Evolutionary conservation across 2,113 vertebrate genomes (phyloP).

Genomic region (Oncorhynchus mykiss): DNA sequence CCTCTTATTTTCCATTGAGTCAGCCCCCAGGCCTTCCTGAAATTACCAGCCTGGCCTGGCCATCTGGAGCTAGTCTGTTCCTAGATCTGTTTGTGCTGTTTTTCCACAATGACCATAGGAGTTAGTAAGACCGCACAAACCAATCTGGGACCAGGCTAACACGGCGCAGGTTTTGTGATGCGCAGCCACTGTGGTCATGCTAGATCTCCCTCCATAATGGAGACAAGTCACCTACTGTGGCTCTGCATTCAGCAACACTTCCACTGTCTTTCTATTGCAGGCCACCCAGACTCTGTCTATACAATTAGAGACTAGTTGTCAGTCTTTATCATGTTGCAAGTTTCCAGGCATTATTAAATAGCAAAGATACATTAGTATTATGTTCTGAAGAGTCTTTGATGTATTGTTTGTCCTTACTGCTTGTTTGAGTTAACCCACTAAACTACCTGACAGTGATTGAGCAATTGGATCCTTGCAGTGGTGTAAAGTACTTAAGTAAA

Average conservation of each 20-base stretch:
- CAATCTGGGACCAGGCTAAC: no score
- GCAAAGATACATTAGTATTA: not conserved
- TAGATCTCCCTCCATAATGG: slow-evolving; percentile 6
- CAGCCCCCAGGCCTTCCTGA: slow-evolving; percentile 13
- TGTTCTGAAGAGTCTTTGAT: not conserved
- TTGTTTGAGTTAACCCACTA: not conserved
- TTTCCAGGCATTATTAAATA: not conserved
- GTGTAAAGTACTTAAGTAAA: no score
- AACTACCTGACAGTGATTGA: not conserved
- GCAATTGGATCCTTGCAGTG: no score
- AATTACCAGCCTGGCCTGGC: slow-evolving; percentile 3
- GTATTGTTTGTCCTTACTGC: not conserved
- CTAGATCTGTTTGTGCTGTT: no score
- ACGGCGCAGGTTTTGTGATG: not conserved
- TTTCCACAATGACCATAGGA: no score
- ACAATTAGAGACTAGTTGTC: not conserved
- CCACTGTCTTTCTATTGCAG: not conserved
- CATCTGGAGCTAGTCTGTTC: slow-evolving; percentile 2
- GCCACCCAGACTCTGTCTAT: not conserved
- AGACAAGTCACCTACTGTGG: not conserved
- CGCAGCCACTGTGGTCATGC: not conserved
- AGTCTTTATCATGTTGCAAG: not conserved
- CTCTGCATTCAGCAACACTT: not conserved
- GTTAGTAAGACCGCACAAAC: no score
- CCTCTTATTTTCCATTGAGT: slow-evolving; percentile 29